Conservation (phyloP, 2,888 invertebrate genomes). For the Apotomis turbidana region DNA sequence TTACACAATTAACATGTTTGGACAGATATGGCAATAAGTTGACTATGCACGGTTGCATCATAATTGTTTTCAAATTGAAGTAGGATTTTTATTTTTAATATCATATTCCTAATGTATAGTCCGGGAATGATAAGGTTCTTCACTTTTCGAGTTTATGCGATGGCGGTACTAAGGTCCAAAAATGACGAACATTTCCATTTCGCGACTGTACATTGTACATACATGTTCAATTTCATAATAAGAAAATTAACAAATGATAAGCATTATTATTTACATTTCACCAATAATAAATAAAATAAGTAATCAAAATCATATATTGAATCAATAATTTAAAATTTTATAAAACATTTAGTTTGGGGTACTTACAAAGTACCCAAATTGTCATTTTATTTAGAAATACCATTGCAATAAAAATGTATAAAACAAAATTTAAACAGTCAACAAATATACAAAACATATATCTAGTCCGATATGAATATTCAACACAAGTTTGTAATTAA, state of each 20-base stretch:
- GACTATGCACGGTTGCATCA: slow-evolving; percentile 11
- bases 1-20: slow-evolving; percentile 16
- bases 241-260: slow-evolving; percentile 11
- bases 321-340: neutral
- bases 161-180: too few species aligned
- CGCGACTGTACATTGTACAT: too few species aligned
- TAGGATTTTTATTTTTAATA: slow-evolving; percentile 3
- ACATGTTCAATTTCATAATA: too few species aligned
- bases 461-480: slow-evolving; percentile 16
- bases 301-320: neutral
- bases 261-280: slow-evolving; percentile 11
- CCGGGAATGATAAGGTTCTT: too few species aligned
- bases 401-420: slow-evolving; percentile 5
- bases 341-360: neutral
- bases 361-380: slow-evolving; percentile 1
- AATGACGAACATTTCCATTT: too few species aligned
- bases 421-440: slow-evolving; percentile 19
- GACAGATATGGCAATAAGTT: slow-evolving; percentile 34
- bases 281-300: slow-evolving; percentile 11
- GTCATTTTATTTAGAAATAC: slow-evolving; percentile 18
- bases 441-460: slow-evolving; percentile 14
- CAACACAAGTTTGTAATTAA: neutral
- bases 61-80: slow-evolving; percentile 7
- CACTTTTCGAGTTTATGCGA: too few species aligned
- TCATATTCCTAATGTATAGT: neutral